Base-by-base conservation (phyloP, 2,888 invertebrate genomes). In the Psococerastis gibbosa region DNA sequence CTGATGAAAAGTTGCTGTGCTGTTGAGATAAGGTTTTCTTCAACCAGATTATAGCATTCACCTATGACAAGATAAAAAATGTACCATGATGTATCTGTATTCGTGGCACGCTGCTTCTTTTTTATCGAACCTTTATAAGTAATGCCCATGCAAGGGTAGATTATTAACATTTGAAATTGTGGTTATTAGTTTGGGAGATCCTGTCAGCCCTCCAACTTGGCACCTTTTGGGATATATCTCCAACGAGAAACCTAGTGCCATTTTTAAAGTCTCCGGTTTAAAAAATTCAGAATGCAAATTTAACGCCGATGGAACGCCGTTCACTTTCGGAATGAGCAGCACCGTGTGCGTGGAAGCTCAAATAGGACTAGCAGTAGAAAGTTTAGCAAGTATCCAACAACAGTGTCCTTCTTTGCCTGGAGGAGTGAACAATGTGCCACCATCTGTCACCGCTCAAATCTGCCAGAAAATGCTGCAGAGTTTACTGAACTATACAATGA, bases 111-210 rank as follows among this genome's bases (percentile, higher is more conserved):
- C n/a, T n/a, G n/a, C n/a, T n/a, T n/a, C n/a, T n/a, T n/a, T n/a
- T n/a, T n/a, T n/a, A n/a, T n/a, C n/a, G n/a, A n/a, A n/a, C n/a
- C n/a, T n/a, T n/a, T n/a, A n/a, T n/a, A n/a, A n/a, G n/a, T n/a
- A n/a, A n/a, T n/a, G n/a, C n/a, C n/a, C n/a, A n/a, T n/a, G n/a
- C n/a, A n/a, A n/a, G n/a, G n/a, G n/a, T n/a, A n/a, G n/a, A n/a
- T n/a, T n/a, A n/a, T n/a, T n/a, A n/a, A n/a, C n/a, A n/a, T n/a
- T n/a, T n/a, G n/a, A n/a, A n/a, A n/a, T n/a, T n/a, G n/a, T n/a
- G n/a, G n/a, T n/a, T n/a, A n/a, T 91, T 64, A 82, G 88, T 59
- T 94, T 91, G 91, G 91, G 92, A 0, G 87, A 89, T 63, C 74
- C 84, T 5, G 69, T 69, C 52, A 80, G 80, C 2, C 84, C 83